Evolutionary conservation across 2,888 invertebrate species (phyloP).

Genomic region (Venusia cambrica): DNA sequence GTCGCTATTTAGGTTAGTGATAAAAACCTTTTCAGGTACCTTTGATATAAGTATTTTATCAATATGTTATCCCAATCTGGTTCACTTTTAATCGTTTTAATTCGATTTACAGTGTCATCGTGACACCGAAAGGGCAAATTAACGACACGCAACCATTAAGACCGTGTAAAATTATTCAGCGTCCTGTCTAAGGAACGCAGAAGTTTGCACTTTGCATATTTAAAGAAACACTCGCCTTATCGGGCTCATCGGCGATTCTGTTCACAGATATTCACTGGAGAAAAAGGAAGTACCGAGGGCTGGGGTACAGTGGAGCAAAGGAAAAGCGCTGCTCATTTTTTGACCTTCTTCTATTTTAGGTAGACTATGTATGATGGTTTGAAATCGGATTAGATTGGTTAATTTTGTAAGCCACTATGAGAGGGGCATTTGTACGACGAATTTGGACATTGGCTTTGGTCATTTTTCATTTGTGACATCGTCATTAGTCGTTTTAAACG

Average conservation of each 20-base stretch:
- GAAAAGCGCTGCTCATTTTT: conserved; percentile 6
- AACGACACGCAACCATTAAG: conserved; percentile 73
- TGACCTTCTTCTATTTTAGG: not conserved
- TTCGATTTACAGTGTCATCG: conserved; percentile 54
- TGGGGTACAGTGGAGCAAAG: conserved; percentile 12
- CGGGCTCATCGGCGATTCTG: conserved; percentile 73
- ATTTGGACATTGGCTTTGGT: no score
- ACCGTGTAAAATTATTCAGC: conserved; percentile 78
- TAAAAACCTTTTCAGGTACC: no score
- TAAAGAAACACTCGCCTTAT: conserved; percentile 75
- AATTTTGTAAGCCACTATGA: no score
- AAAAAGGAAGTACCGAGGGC: conserved; percentile 53
- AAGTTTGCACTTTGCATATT: conserved; percentile 78
- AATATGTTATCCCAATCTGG: conserved; percentile 36
- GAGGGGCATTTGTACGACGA: no score
- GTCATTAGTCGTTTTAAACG: no score
- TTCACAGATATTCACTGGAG: conserved; percentile 64
- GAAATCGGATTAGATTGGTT: no score
- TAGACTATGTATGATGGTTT: conserved; percentile 10
- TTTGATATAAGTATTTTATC: no score
- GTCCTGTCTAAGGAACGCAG: conserved; percentile 67
- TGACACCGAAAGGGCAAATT: conserved; percentile 56
- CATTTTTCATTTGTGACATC: no score
- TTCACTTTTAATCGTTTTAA: conserved; percentile 37
- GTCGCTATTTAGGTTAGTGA: no score